These are phyloP conservation scores for Argopecten irradians DNA, from an alignment of 1,140 invertebrate species.

Conservation along the genomic window DNA sequence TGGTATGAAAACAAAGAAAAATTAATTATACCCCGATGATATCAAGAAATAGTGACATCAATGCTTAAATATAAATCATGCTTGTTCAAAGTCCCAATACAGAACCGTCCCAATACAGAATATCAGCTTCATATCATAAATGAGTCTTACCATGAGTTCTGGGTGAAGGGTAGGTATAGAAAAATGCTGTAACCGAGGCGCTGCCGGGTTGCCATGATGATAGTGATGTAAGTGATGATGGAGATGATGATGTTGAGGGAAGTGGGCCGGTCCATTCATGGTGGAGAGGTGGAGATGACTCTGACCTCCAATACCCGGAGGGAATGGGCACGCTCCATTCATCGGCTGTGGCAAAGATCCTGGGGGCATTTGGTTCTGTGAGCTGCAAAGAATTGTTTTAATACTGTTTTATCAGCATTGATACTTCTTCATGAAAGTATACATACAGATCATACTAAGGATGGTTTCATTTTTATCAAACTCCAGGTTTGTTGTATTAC, in stretches of 20 bases:
- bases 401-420: too few species aligned
- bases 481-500: too few species aligned
- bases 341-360: slow-evolving; percentile 69
- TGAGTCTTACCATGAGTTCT: slow-evolving; percentile 57
- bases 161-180: slow-evolving; percentile 58
- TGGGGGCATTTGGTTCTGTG: slow-evolving; percentile 44
- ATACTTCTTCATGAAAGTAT: too few species aligned
- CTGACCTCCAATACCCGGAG: background rate
- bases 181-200: slow-evolving; percentile 78
- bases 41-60: too few species aligned
- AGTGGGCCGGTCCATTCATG: slow-evolving; percentile 18
- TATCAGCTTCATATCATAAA: background rate
- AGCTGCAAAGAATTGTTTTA: slow-evolving; percentile 34
- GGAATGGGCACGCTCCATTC: background rate
- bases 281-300: slow-evolving; percentile 9
- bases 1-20: too few species aligned
- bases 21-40: too few species aligned
- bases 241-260: slow-evolving; percentile 78
- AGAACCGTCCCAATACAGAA: background rate
- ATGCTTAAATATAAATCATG: too few species aligned
- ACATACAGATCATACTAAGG: too few species aligned
- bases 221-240: slow-evolving; percentile 83
- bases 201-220: slow-evolving; percentile 75
- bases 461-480: too few species aligned
- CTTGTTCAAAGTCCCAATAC: too few species aligned